Evolutionary conservation across 2,888 invertebrate species (phyloP), one percentile per base, ranked within the genome.

Genomic region (Leucophenga maculata): DNA sequence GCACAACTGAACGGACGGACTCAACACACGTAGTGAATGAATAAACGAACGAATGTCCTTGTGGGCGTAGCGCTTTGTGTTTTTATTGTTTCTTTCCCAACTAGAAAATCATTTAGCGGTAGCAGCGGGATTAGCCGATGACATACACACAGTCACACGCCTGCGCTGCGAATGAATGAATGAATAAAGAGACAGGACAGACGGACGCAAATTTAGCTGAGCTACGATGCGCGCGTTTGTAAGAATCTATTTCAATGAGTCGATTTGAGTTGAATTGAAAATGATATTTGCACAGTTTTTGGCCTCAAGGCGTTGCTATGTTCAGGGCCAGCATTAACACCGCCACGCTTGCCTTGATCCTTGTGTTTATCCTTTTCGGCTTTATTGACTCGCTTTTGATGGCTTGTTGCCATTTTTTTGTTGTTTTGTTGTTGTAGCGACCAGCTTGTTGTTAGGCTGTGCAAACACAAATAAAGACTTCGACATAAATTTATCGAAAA

Each of bases 91-190:
- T 76, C 75, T 72, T 72, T 78, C 78, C 78, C 77, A 83, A 84
- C 84, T 83, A 82, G 83, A 83, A 85, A 85, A 86, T 86, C 86
- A 86, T 86, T 86, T 86, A 84, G 83, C 79, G 85, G 84, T 83
- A 83, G 86, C 80, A 71, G 72, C 75, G 72, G 86, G 86, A 86
- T 86, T 86, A 86, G 84, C 78, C 73, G 78, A 76, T 79, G 84
- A 84, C 85, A 81, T 78, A 62, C 73, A 73, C 68, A 59, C 44
- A n/a, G 59, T 46, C 13, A 18, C 48, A 64, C 67, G 69, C 52
- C 48, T 39, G 68, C 65, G 32, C 65, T 44, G 22, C 65, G 52
- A 65, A 67, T 64, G 57, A 71, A 68, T 50, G 13, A 50, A 50
- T 50, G 13, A n/a, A 18, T 13, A 50, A 13, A 11, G 1, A 8